Percentiles rank a stretch among this genome's conserved stretches.
Evolutionary conservation across 2,113 vertebrate genomes (phyloP).

Genomic region (Pionites leucogaster): DNA sequence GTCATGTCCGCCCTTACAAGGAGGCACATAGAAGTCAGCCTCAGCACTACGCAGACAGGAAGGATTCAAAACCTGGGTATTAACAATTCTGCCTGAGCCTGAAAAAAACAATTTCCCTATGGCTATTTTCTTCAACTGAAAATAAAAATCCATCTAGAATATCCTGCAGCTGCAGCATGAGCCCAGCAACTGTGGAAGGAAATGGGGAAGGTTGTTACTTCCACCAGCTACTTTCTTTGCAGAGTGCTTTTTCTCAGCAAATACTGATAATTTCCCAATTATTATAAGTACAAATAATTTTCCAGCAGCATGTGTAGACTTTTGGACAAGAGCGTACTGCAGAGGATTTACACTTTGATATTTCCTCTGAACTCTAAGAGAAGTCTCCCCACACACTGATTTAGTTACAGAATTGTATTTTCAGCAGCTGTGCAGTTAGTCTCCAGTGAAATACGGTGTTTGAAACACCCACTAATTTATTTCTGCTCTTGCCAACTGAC

Average conservation of each 20-base stretch:
- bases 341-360: not conserved
- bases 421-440: not conserved
- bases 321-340: not conserved
- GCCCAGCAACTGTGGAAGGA: not conserved
- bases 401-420: not conserved
- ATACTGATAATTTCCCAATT: not conserved
- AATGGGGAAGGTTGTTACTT: not conserved
- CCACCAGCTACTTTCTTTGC: not conserved
- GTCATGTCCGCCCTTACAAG: not conserved
- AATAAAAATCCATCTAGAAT: not conserved
- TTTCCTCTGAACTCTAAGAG: not conserved
- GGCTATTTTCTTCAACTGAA: not conserved
- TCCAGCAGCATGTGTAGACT: not conserved
- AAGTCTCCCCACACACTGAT: not conserved
- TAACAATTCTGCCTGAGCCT: not conserved
- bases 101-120: not conserved
- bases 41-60: not conserved
- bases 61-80: not conserved
- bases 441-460: conserved; percentile 17
- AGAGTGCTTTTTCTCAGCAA: conserved; percentile 2
- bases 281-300: conserved; percentile 16
- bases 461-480: not conserved
- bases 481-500: conserved; percentile 11
- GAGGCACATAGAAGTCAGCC: not conserved
- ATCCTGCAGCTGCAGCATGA: not conserved